Evolutionary conservation across 2,113 vertebrate species (phyloP), one percentile per base, ranked within the genome.

Genomic region (Leucosticte australis): DNA sequence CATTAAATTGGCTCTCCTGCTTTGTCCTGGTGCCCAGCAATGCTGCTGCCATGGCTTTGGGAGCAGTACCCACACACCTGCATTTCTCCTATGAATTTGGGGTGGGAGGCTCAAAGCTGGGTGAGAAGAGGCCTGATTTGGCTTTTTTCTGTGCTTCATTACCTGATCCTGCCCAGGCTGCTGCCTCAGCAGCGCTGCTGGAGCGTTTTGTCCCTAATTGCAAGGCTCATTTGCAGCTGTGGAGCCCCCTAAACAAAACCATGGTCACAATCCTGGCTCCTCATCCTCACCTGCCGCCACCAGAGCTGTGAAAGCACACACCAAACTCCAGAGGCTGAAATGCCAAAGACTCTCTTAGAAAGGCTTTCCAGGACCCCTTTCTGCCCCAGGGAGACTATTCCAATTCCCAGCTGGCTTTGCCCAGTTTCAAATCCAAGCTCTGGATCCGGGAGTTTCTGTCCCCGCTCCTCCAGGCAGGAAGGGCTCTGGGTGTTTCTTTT

Each of bases 321-420:
- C 0, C 64, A 50, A 41, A 14, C 3, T 2, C 53, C 64, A 41
- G 64, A 9, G 26, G 8, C 59, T 47, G n/a, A 7, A 55, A 21
- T 8, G 30, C 20, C 50, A 30, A 52, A 52, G 50, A 18, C 31
- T 13, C 31, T 14, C 53, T 27, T 10, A 13, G 63, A 15, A 68
- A 30, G 37, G 3, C 7, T 44, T 4, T 1, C 18, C 15, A 1
- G 5, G 1, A 3, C 1, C 11, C 5, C 22, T 17, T 11, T 33
- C n/a, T 75, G 37, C 67, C 64, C 60, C 14, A 42, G 46, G 13
- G 6, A 44, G n/a, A 26, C 15, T 4, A 3, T 83, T 49, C 20
- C 21, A 2, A 0, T 26, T 20, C 42, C 46, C 18, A 22, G 16
- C 4, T 52, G 35, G 8, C 15, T 78, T 77, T 63, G 20, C 44